Evolutionary conservation across 2,113 vertebrate genomes (phyloP), one percentile per base, ranked within the genome.

Genomic region (Gnathonemus echidnorhynchus): DNA sequence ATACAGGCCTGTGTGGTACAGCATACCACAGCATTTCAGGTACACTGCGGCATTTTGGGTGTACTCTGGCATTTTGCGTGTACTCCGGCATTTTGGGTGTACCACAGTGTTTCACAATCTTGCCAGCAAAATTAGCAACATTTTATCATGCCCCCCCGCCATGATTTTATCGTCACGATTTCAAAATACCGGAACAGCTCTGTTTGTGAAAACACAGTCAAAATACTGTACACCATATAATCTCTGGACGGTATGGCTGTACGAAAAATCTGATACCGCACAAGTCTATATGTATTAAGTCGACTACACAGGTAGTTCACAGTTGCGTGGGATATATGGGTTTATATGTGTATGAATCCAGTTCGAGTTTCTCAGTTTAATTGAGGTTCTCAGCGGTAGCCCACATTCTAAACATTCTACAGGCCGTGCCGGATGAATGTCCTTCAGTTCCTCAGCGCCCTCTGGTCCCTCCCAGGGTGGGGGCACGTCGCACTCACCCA

Each of bases 351-450:
- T 90, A n/a, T 74, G 74, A 39, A 19, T 17, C 35, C 74, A 80
- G 17, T 39, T 42, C 42, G 74, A 39, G 31, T 80, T 35, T 19
- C 27, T 31, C 62, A 70, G n/a, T 31, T 70, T 52, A 86, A 93
- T 92, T 90, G 90, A 91, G 93, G 90, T 90, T 21, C 91, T 86
- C 91, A 91, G 90, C 58, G 88, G 89, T 24, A 2, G 53, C 88
- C 90, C 89, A n/a, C 89, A 92, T 92, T 56, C 90, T 92, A 93
- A 91, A 91, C 90, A 90, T 27, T 52, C 35, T 35, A 8, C 50
- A 88, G 90, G 90, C 89, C 66, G 91, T 89, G 87, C 90, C 90
- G 91, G 48, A 86, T 17, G 88, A 92, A 88, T 89, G 91, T 90
- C 74, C 92, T 90, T 90, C 35, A 2, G 50, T 49, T 53, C 53